phyloP scores from a whole-genome alignment of 64 coral and sea anemone species.

The Montipora cactus region DNA sequence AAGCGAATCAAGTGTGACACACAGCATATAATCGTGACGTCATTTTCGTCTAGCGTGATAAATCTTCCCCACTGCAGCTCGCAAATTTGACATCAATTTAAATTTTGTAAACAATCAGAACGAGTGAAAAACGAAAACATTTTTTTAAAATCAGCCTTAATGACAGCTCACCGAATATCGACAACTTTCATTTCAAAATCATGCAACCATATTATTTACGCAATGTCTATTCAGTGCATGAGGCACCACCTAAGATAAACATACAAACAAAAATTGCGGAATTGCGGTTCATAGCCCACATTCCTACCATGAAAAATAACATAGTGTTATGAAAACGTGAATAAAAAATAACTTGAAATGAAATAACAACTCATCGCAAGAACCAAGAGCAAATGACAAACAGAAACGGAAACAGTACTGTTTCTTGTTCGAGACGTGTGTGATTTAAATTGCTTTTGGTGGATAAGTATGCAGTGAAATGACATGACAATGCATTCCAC shows the following conservation, averaged over 20 bases:
- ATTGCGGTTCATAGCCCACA: conserved; percentile 2
- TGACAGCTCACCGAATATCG: neutral
- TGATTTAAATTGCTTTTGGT: too few species aligned
- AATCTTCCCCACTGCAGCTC: neutral
- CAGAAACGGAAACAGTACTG: too few species aligned
- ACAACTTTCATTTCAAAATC: neutral
- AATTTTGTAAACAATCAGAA: neutral
- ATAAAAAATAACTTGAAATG: neutral
- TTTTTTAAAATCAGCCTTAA: neutral
- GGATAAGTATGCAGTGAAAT: too few species aligned
- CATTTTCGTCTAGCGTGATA: conserved; percentile 11
- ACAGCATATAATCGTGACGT: neutral
- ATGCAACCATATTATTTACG: neutral
- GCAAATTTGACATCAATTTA: neutral
- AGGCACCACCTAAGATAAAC: neutral
- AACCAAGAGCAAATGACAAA: too few species aligned
- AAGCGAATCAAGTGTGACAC: conserved; percentile 27
- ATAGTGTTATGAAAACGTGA: neutral
- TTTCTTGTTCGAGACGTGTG: too few species aligned
- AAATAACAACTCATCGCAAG: too few species aligned
- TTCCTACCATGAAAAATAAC: conserved; percentile 28
- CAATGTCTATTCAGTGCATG: conserved; percentile 7
- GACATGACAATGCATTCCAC: too few species aligned
- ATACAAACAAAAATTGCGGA: conserved; percentile 30
- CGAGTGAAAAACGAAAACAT: neutral